Evolutionary conservation across 2,888 invertebrate species (phyloP), one percentile per base, ranked within the genome.

Genomic region (Mythimna loreyi): DNA sequence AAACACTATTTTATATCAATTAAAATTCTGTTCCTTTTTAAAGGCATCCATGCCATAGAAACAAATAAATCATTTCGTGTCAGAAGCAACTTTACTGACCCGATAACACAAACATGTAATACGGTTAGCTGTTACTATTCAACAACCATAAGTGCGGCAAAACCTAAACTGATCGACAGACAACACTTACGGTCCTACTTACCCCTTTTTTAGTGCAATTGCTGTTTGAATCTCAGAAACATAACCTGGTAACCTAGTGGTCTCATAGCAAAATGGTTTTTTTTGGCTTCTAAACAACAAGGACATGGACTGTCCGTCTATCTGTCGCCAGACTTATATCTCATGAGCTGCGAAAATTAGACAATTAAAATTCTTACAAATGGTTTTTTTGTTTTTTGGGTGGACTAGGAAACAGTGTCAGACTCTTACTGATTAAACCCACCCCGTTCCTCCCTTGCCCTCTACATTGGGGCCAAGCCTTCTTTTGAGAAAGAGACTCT

Each of bases 141-240:
- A 61, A 33, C 52, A 53, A 25, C 36, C 13, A 8, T 50, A 40
- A 60, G 23, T 67, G 36, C 30, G 21, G 49, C 45, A 57, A 74
- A 72, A 74, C 72, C 43, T 60, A 23, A 47, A 36, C 36, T 40
- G 36, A 49, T 58, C 30, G 50, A 56, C n/a, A 8, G 28, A 23
- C 13, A 8, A 11, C 23, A 52, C 56, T 28, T 47, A 52, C 40
- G 21, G 61, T 25, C 23, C 40, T 36, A 55, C 36, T 70, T 23
- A 57, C 59, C 55, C 33, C 19, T n/a, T 67, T 50, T 28, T 33
- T 50, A 45, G 8, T 11, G 21, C 28, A 0, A 36, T 67, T 45
- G 25, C 19, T 21, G 49, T 43, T 66, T 16, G 45, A 47, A 59
- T 59, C 21, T 23, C 9, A 33, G 5, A 55, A 55, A 45, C 16